A percentile compares a stretch with the other conserved stretches of the same genome.
These are phyloP conservation scores for Lordiphosa mommai DNA, from an alignment of 1,140 invertebrate species.

Conservation along the genomic window DNA sequence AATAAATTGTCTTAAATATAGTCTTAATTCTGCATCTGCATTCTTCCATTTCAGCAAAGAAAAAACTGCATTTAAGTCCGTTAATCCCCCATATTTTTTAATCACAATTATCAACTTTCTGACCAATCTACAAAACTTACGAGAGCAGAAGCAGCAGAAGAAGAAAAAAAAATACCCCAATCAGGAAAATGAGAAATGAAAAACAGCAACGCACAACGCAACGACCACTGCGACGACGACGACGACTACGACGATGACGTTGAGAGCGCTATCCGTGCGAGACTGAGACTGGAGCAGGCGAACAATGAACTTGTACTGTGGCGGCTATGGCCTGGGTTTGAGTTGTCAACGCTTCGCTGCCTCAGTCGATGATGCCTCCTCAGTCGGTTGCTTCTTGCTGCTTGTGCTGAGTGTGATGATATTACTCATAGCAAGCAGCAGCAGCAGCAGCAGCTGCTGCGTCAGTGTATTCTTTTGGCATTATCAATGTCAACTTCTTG, in stretches of 20 bases:
- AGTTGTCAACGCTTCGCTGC: slow-evolving; percentile 62
- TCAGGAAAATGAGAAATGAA: slow-evolving; percentile 18
- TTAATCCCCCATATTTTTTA: too few relatives aligned
- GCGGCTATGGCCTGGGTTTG: slow-evolving; percentile 2
- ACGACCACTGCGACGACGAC: not conserved
- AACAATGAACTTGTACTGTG: slow-evolving; percentile 74
- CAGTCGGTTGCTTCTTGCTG: slow-evolving; percentile 13
- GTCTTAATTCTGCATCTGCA: too few relatives aligned
- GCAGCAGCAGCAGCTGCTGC: slow-evolving; percentile 3
- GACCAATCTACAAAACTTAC: slow-evolving; percentile 22
- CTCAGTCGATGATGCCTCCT: slow-evolving; percentile 10
- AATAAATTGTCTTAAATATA: too few relatives aligned
- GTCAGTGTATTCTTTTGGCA: slow-evolving; percentile 50
- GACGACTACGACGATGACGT: not conserved
- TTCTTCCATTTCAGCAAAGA: too few relatives aligned
- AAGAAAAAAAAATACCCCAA: slow-evolving; percentile 19
- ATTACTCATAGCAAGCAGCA: slow-evolving; percentile 55
- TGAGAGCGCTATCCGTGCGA: slow-evolving; percentile 1
- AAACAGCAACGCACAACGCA: slow-evolving; percentile 12
- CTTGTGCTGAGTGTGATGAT: slow-evolving; percentile 11
- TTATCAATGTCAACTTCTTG: slow-evolving; percentile 58
- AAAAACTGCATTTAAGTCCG: too few relatives aligned
- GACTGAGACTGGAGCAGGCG: slow-evolving; percentile 48
- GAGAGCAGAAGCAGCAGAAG: slow-evolving; percentile 27
- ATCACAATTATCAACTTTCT: not conserved